Base-by-base conservation (phyloP, 2,113 vertebrate species). In the Trematocara stigmaticum region DNA sequence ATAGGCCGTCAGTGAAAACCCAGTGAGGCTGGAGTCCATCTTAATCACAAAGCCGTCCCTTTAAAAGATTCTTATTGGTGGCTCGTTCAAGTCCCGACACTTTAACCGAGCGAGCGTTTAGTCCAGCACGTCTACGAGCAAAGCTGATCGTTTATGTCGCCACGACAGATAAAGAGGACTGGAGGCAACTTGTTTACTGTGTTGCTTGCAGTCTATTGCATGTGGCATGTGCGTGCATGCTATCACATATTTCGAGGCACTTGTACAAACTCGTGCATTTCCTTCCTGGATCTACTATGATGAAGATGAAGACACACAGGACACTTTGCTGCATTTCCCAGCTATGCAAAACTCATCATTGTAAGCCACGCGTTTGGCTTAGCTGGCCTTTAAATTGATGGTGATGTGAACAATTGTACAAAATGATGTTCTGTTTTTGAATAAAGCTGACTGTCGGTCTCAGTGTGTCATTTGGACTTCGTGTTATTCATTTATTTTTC, bases 301-400 rank as follows among this genome's bases (percentile, higher is more conserved):
- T 18, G 59, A 56, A 2, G 51, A n/a, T 74, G 53, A 56, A 84
- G 87, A 78, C 38, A 81, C 42, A 42, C 69, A 42, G 56, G 79
- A 57, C 49, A 34, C 47, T 51, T 42, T 57, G 79, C 79, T 88
- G 79, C 34, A 2, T 85, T 83, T 61, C 85, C 57, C 34, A 79
- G 40, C 45, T 51, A 51, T 76, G 71, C 79, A 40, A 85, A 69
- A 10, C 52, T 74, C 66, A 45, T 4, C 40, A 74, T 71, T 71
- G 40, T 45, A 12, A 88, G 52, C 55, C 34, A 61, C 10, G 4
- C 6, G 78, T 64, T 56, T 15, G 51, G 15, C 13, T 74, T 3
- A 26, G 13, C 61, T 81, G 57, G 18, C 16, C 57, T 64, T 42
- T 83, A 45, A 47, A 47, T 45, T 4, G 8, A 47, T 12, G 40